Percentiles rank a stretch among this genome's conserved stretches.
phyloP scores from a whole-genome alignment of 2,797 vertebrate species.

The Amphiprion clarkii region DNA sequence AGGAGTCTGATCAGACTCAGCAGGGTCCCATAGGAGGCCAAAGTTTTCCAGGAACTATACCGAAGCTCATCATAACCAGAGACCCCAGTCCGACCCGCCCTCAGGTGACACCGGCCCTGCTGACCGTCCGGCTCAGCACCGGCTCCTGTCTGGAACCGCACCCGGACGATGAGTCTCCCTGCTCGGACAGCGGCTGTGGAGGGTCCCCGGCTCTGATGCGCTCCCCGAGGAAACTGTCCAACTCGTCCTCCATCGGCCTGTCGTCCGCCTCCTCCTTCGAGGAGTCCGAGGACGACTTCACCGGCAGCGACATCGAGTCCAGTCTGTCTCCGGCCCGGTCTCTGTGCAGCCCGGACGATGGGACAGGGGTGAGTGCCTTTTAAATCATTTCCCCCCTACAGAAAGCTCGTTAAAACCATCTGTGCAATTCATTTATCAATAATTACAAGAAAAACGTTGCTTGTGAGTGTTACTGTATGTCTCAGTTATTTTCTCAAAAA shows the following conservation, averaged over 20 bases:
- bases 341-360: constrained; percentile 84
- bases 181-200: constrained; percentile 89
- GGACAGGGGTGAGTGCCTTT: constrained; percentile 84
- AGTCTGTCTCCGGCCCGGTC: constrained; percentile 76
- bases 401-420: not conserved
- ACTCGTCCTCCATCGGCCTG: constrained; percentile 87
- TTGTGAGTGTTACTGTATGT: no score
- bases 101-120: constrained; percentile 31
- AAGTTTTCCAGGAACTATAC: constrained; percentile 83
- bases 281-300: constrained; percentile 92
- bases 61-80: constrained; percentile 91
- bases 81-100: constrained; percentile 81
- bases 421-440: not conserved
- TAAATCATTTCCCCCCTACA: not conserved
- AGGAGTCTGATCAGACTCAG: constrained; percentile 24
- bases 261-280: constrained; percentile 94
- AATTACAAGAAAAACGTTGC: no score
- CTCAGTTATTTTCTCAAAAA: not conserved
- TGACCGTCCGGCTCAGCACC: constrained; percentile 39
- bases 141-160: constrained; percentile 72
- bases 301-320: constrained; percentile 85
- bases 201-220: constrained; percentile 86
- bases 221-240: constrained; percentile 87
- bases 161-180: constrained; percentile 84
- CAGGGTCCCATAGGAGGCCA: constrained; percentile 45